Evolutionary conservation across 2,888 invertebrate species (phyloP).

Genomic region (Coleophora flavipennella): DNA sequence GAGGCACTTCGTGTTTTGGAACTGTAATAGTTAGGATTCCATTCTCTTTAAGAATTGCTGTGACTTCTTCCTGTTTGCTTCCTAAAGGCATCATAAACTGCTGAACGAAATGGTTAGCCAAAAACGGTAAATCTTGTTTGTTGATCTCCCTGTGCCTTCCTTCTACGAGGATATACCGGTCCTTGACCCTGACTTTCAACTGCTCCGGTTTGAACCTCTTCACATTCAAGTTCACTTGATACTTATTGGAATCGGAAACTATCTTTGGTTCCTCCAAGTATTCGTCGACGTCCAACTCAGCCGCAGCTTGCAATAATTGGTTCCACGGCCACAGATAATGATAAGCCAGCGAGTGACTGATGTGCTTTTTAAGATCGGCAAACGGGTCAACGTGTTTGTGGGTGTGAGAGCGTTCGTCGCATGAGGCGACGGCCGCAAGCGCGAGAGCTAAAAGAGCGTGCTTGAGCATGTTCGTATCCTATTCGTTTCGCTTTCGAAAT

Average conservation of each 20-base stretch:
- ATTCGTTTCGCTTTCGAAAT: conserved; percentile 28
- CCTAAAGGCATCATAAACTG: conserved; percentile 52
- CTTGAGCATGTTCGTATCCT: conserved; percentile 40
- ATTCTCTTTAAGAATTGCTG: conserved; percentile 46
- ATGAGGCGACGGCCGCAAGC: conserved; percentile 27
- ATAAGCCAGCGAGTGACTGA: conserved; percentile 48
- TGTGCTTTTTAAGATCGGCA: conserved; percentile 43
- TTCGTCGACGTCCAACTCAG: conserved; percentile 40
- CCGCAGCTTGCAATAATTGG: conserved; percentile 48
- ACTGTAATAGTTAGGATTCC: conserved; percentile 45
- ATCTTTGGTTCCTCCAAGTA: conserved; percentile 51
- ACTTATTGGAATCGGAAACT: conserved; percentile 41
- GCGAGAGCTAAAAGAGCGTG: conserved; percentile 34
- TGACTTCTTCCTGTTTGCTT: conserved; percentile 53
- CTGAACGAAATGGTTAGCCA: conserved; percentile 58
- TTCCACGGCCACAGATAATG: conserved; percentile 63
- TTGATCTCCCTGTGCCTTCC: conserved; percentile 45
- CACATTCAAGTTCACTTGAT: conserved; percentile 47
- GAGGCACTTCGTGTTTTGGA: conserved; percentile 55
- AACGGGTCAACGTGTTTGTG: conserved; percentile 43
- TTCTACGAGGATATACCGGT: conserved; percentile 51
- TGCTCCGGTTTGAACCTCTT: conserved; percentile 55
- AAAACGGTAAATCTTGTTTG: conserved; percentile 34
- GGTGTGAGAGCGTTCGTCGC: conserved; percentile 28
- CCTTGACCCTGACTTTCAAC: conserved; percentile 52